A percentile compares a stretch with the other conserved stretches of the same genome.
Conservation (phyloP, 2,113 vertebrate genomes). For the Elephas maximus region DNA sequence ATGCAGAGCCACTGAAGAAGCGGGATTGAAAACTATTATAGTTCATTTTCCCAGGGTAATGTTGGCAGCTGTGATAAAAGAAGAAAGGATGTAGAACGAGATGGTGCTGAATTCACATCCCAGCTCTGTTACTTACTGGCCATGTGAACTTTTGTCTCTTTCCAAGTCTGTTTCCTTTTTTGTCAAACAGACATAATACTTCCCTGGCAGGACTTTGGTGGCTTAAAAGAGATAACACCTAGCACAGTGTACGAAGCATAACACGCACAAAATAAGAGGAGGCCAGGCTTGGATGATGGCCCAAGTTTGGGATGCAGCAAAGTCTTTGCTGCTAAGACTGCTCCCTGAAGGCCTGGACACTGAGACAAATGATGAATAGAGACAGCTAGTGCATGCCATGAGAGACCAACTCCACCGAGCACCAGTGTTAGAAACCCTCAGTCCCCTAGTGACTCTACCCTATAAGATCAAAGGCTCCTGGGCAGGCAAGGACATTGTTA, state of each 20-base stretch:
- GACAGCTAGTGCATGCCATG: fast-evolving
- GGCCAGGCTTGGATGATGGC: not conserved
- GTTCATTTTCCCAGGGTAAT: not conserved
- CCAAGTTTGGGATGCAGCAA: not conserved
- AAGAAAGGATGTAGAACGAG: not conserved
- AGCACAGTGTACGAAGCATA: not conserved
- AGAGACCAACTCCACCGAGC: not conserved
- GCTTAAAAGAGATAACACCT: not conserved
- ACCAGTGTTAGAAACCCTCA: not conserved
- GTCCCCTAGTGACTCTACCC: not conserved
- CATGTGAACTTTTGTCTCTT: not conserved
- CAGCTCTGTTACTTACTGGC: not conserved
- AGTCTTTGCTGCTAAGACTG: not conserved
- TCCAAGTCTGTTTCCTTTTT: slow-evolving; percentile 28
- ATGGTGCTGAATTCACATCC: not conserved
- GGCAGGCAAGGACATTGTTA: not conserved
- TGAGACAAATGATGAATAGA: not conserved
- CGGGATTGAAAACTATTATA: not conserved
- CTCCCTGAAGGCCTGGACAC: not conserved
- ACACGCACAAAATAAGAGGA: not conserved
- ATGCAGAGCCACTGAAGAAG: not conserved
- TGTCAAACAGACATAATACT: slow-evolving; percentile 44
- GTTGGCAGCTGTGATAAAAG: not conserved
- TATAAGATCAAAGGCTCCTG: not conserved
- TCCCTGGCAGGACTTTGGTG: not conserved